A percentile compares a stretch with the other conserved stretches of the same genome.
These are phyloP conservation scores for Tyrophagus putrescentiae DNA, from an alignment of 1,140 invertebrate species.

Conservation along the genomic window DNA sequence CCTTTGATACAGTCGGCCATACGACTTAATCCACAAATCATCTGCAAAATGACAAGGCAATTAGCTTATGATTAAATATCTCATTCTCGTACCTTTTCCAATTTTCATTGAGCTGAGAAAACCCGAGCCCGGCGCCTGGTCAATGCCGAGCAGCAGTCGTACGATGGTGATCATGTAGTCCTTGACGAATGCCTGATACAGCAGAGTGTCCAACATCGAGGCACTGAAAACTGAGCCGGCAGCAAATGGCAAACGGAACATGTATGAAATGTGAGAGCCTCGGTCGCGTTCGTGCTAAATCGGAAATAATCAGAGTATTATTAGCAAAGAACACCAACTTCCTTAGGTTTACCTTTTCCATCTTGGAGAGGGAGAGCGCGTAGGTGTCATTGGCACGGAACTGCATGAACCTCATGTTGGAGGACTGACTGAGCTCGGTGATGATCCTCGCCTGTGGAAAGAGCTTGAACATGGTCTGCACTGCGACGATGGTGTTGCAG, in stretches of 20 bases:
- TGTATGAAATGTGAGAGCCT: constrained; percentile 97
- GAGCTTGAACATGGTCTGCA: constrained; percentile 98
- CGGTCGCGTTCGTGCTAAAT: constrained; percentile 84
- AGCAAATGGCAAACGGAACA: constrained; percentile 95
- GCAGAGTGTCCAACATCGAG: constrained; percentile 45
- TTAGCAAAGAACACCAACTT: background rate
- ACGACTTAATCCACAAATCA: constrained; percentile 95
- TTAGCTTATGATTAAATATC: too few relatives aligned
- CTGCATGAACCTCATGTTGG: constrained; percentile 98
- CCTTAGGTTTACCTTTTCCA: constrained; percentile 76
- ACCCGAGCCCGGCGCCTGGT: constrained; percentile 91
- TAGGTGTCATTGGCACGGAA: constrained; percentile 93
- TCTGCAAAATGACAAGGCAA: too few relatives aligned
- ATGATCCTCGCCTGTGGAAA: constrained; percentile 95
- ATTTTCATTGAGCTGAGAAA: constrained; percentile 91
- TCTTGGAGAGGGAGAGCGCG: constrained; percentile 86
- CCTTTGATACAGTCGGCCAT: constrained; percentile 91
- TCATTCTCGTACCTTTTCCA: too few relatives aligned
- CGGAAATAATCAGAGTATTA: constrained; percentile 2
- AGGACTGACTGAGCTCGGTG: constrained; percentile 88
- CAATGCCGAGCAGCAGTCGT: constrained; percentile 70
- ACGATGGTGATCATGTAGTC: constrained; percentile 97
- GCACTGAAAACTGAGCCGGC: constrained; percentile 88
- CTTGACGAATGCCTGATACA: constrained; percentile 76
- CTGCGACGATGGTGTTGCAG: constrained; percentile 94